phyloP scores from a whole-genome alignment of 1,140 invertebrate species.

The Drusus annulatus region DNA sequence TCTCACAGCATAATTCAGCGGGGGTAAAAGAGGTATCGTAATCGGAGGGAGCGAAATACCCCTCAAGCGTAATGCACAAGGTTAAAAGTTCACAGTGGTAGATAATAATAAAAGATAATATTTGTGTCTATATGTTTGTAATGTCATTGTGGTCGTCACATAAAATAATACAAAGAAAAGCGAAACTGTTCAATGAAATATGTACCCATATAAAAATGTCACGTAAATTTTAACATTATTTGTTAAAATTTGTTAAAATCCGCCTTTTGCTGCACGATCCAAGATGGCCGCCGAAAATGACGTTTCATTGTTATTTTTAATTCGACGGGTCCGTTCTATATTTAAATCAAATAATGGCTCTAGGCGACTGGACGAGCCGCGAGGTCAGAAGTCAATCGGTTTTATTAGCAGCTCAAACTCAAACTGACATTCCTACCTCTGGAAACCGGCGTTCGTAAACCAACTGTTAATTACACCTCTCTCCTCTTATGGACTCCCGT shows the following conservation, averaged over 20 bases:
- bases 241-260: not conserved
- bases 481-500: not conserved
- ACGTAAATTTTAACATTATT: too few relatives aligned
- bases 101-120: too few relatives aligned
- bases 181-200: too few relatives aligned
- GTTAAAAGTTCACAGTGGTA: too few relatives aligned
- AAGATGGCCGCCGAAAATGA: conserved; percentile 26
- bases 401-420: conserved; percentile 29
- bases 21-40: too few relatives aligned
- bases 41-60: too few relatives aligned
- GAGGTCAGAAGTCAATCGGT: conserved; percentile 39
- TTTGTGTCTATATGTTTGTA: too few relatives aligned
- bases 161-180: too few relatives aligned
- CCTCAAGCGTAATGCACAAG: too few relatives aligned
- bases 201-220: too few relatives aligned
- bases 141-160: too few relatives aligned
- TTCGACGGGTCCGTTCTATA: conserved; percentile 30
- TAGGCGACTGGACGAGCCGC: conserved; percentile 9
- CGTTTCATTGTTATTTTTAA: conserved; percentile 19
- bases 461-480: conserved; percentile 16
- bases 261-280: not conserved
- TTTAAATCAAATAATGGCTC: conserved; percentile 36
- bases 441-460: not conserved
- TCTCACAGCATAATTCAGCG: too few relatives aligned
- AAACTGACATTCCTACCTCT: conserved; percentile 28